Percentiles rank a stretch among this genome's conserved stretches.
phyloP scores from a whole-genome alignment of 37 sponge, comb jelly and placozoan genomes.

The Halisarca cf. caerulea region DNA sequence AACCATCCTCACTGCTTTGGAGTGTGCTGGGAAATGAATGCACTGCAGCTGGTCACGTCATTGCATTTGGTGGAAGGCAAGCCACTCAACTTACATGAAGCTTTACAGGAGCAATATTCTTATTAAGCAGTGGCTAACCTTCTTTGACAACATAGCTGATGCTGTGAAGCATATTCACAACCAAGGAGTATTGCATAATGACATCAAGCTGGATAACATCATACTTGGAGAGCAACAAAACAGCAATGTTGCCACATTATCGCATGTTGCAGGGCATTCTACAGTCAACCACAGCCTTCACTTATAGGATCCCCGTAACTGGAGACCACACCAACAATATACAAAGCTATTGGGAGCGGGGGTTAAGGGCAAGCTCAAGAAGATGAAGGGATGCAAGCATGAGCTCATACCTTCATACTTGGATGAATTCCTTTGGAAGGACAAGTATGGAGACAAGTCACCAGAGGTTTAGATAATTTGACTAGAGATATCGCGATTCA shows the following conservation, averaged over 20 bases:
- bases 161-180: too few relatives aligned
- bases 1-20: too few relatives aligned
- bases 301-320: slow-evolving; percentile 58
- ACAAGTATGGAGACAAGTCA: slow-evolving; percentile 29
- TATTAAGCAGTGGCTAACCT: too few relatives aligned
- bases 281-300: slow-evolving; percentile 66
- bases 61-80: too few relatives aligned
- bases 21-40: too few relatives aligned
- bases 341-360: slow-evolving; percentile 75
- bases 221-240: too few relatives aligned
- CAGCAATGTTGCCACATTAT: slow-evolving; percentile 21
- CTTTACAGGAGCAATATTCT: too few relatives aligned
- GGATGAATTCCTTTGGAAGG: slow-evolving; percentile 81
- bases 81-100: too few relatives aligned
- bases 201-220: too few relatives aligned
- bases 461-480: background rate
- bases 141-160: too few relatives aligned
- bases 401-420: slow-evolving; percentile 54
- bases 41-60: too few relatives aligned
- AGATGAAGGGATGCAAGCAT: slow-evolving; percentile 53
- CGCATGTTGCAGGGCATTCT: slow-evolving; percentile 39
- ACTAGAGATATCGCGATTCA: slow-evolving; percentile 44
- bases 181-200: too few relatives aligned
- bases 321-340: slow-evolving; percentile 66
- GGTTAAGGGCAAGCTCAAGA: slow-evolving; percentile 58